Conservation (phyloP, 2,888 invertebrate genomes). For the Micoletzkya japonica region DNA sequence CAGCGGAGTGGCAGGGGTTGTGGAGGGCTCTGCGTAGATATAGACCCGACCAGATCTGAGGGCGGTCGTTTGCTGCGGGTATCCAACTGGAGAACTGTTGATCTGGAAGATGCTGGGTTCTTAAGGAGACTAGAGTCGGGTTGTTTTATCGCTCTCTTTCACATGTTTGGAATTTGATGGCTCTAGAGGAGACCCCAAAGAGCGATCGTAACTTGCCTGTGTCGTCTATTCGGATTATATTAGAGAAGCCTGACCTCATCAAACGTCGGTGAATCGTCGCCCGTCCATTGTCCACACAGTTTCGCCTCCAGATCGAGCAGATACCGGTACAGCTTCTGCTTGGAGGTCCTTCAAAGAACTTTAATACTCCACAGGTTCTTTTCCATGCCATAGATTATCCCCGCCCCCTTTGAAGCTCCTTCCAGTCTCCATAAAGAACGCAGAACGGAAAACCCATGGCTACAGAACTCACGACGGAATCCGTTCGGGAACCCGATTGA, state of each 20-base stretch:
- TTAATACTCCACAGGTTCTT: not conserved
- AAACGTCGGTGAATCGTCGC: not conserved
- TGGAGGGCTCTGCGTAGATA: conserved; percentile 18
- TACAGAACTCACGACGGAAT: not conserved
- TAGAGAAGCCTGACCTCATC: not conserved
- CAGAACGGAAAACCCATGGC: not conserved
- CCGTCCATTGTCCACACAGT: not conserved
- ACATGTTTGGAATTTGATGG: too few species aligned
- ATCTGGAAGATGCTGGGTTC: not conserved
- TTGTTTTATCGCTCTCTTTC: too few species aligned
- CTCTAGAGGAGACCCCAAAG: too few species aligned
- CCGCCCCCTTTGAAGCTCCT: not conserved
- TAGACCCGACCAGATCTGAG: conserved; percentile 3
- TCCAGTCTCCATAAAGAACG: too few species aligned
- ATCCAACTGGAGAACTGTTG: conserved; percentile 11
- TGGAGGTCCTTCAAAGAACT: not conserved
- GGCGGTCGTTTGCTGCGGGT: conserved; percentile 6
- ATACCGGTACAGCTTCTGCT: conserved; percentile 13
- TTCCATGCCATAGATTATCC: not conserved
- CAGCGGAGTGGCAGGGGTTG: too few species aligned
- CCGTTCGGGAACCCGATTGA: conserved; percentile 1
- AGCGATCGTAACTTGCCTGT: too few species aligned
- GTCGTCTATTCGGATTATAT: too few species aligned
- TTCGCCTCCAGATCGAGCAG: not conserved
- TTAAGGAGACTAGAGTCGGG: not conserved